Percentiles rank a stretch among this genome's conserved stretches.
phyloP scores from a whole-genome alignment of 2,797 vertebrate genomes.

The Knipowitschia caucasica region DNA sequence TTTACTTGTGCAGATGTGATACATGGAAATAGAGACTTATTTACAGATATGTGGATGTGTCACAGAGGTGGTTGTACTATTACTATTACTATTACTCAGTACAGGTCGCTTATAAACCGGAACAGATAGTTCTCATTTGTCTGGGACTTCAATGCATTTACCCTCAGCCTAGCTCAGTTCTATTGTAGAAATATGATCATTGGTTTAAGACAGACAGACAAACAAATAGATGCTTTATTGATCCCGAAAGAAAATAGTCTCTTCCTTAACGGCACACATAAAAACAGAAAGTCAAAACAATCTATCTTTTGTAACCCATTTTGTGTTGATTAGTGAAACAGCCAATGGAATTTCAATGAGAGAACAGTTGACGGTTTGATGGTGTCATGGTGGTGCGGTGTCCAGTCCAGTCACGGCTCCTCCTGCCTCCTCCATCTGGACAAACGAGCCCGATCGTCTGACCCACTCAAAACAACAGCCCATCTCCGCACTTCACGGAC shows the following conservation, averaged over 20 bases:
- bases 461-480: constrained; percentile 48
- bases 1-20: background rate
- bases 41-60: background rate
- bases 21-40: background rate
- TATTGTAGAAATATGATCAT: too few species aligned
- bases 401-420: constrained; percentile 43
- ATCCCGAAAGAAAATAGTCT: too few species aligned
- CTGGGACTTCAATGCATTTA: too few species aligned
- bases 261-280: too few species aligned
- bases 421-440: constrained; percentile 57
- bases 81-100: background rate
- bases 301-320: too few species aligned
- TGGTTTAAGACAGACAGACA: too few species aligned
- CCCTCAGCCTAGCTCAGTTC: background rate
- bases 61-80: background rate
- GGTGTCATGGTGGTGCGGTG: constrained; percentile 35
- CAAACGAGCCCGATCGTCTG: constrained; percentile 33
- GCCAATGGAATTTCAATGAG: background rate
- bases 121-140: too few species aligned
- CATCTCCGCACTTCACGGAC: constrained; percentile 37
- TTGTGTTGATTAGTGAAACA: background rate
- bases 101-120: background rate
- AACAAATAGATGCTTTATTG: too few species aligned
- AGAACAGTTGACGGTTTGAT: constrained; percentile 29
- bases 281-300: too few species aligned